Percentiles rank a stretch among this genome's conserved stretches.
Evolutionary conservation across 2,888 invertebrate genomes (phyloP).

Genomic region (Eumacrocentrus americanus): DNA sequence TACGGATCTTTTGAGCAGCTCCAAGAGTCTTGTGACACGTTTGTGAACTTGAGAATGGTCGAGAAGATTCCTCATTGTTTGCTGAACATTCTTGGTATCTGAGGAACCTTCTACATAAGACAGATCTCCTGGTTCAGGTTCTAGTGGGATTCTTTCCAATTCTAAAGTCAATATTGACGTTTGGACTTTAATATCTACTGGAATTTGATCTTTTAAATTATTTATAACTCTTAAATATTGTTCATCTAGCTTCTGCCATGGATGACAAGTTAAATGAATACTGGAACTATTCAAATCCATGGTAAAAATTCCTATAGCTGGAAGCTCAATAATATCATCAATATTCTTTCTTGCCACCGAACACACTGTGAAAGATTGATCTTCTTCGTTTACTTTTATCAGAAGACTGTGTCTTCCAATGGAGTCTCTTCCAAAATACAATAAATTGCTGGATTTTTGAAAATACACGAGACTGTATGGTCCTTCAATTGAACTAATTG

Average conservation of each 20-base stretch:
- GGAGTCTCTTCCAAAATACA: conserved; percentile 86
- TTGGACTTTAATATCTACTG: conserved; percentile 50
- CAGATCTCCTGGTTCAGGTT: conserved; percentile 48
- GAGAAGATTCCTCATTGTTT: conserved; percentile 61
- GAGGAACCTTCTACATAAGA: conserved; percentile 43
- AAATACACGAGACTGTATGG: conserved; percentile 86
- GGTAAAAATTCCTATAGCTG: conserved; percentile 68
- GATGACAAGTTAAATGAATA: conserved; percentile 60
- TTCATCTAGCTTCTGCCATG: conserved; percentile 58
- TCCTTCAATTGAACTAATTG: conserved; percentile 72
- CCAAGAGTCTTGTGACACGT: conserved; percentile 63
- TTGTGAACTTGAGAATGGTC: conserved; percentile 55
- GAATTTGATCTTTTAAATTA: conserved; percentile 53
- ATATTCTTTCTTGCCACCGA: conserved; percentile 61
- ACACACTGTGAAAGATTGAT: conserved; percentile 41
- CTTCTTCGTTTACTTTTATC: conserved; percentile 61
- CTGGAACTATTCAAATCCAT: conserved; percentile 60
- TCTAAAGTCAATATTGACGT: conserved; percentile 43
- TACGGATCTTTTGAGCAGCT: conserved; percentile 68
- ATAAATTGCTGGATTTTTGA: conserved; percentile 64
- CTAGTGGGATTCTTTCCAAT: conserved; percentile 57
- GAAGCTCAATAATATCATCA: conserved; percentile 66
- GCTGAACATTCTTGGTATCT: conserved; percentile 50
- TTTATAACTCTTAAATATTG: conserved; percentile 54
- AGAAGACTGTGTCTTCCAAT: conserved; percentile 87